Evolutionary conservation across 2,888 invertebrate genomes (phyloP), one percentile per base, ranked within the genome.

Genomic region (Drosophila neutralis): DNA sequence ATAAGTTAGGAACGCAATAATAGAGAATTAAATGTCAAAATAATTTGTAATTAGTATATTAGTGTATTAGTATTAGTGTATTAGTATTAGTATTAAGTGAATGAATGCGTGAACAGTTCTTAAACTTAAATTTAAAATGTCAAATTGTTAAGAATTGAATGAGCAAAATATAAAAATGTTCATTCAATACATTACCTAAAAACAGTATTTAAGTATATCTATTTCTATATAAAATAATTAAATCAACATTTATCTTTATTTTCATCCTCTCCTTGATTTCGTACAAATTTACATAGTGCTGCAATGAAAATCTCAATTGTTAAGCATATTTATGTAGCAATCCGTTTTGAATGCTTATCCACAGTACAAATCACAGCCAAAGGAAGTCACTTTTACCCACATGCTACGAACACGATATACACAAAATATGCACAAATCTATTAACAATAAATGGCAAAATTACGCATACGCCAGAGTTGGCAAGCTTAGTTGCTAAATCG

Each of bases 381-480:
- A 52, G 11, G 24, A 24, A 58, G 53, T 58, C 45, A 45, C 57
- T 45, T 51, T 18, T 31, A 7, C 1, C 13, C 45, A 56, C 38
- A 54, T 29, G 52, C 27, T 13, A 27, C 35, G 45, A 29, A 29
- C 27, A 38, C 31, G 53, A 63, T 51, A 71, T 62, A n/a, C 58
- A 53, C 60, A 63, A 62, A 65, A 58, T 67, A 58, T 68, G 51
- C 52, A 57, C 67, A 71, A 75, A 68, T 75, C 61, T 71, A 71
- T 78, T 71, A 78, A 75, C 59, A 64, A 59, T 63, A 54, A 57
- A 68, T 53, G 64, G 15, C 29, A 79, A 83, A 73, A 81, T 86
- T 69, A 75, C 79, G 69, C 69, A 86, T 81, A 77, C 83, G 79
- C 62, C 81, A 51, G 67, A 57, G 73, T 29, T 57, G 57, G 42